Evolutionary conservation across 1,140 invertebrate species (phyloP), one percentile per base, ranked within the genome.

Genomic region (Sycobia sp.): DNA sequence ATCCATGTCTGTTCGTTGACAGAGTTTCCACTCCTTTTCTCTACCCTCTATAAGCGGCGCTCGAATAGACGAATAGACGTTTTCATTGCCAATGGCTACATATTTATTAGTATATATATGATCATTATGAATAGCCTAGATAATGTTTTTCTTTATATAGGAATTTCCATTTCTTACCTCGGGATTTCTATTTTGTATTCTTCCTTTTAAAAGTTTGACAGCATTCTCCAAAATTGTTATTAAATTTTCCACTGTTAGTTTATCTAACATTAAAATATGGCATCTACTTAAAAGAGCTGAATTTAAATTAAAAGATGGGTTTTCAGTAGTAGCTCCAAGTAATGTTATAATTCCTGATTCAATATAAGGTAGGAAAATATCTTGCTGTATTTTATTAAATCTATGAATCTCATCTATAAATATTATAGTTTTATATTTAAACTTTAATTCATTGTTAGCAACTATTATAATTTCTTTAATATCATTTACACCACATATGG

Each of bases 361-460:
- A 23, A 94, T 87, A 77, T 91, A 88, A 13, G 90, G 87, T 46
- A 94, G 73, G 77, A 94, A 91, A 53, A 87, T 86, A 75, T 95
- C 92, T 71, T 86, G 83, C 69, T 92, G 91, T 49, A 86, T 76
- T 81, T 94, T 94, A 76, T 93, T 94, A 69, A 95, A 95, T 34
- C 92, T 85, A 76, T 94, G 93, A 71, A 95, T 92, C 81, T 95
- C 92, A 84, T 95, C 93, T 86, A 95, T 89, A 73, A 95, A 94
- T 13, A 95, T 77, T 49, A 94, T 84, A 36, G 91, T 94, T 69
- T 85, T 86, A 64, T 87, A 84, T 63, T 88, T 88, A 69, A 88
- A 90, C 71, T 86, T 88, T 38, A 83, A 71, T 70, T 93, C 90
- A 78, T 89, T 91, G 73, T 88, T 86, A 14, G 92, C 91, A n/a